phyloP scores from a whole-genome alignment of 2,797 vertebrate species.

The Emydoidea blandingii region DNA sequence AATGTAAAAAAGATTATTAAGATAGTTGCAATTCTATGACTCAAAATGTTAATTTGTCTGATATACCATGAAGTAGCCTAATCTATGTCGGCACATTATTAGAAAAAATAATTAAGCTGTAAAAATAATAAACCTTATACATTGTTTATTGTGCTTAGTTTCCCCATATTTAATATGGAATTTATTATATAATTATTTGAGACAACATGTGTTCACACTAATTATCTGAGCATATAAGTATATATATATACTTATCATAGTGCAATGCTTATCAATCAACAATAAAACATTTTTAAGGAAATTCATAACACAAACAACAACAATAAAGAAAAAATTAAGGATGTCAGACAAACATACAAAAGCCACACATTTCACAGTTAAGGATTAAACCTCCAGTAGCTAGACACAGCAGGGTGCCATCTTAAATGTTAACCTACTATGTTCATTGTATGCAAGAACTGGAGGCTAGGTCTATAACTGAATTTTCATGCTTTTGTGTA shows the following conservation, averaged over 20 bases:
- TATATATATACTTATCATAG: neutral
- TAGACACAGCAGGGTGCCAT: neutral
- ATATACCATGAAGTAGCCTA: neutral
- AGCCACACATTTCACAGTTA: neutral
- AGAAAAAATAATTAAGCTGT: neutral
- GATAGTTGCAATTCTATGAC: neutral
- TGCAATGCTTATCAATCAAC: neutral
- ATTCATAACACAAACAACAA: neutral
- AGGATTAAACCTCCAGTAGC: slow-evolving; percentile 6
- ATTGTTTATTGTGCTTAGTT: neutral
- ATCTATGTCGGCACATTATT: neutral
- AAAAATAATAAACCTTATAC: neutral
- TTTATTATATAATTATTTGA: neutral
- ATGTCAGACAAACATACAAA: neutral
- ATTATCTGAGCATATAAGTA: neutral
- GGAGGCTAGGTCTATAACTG: neutral
- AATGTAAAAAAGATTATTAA: neutral
- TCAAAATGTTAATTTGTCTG: neutral
- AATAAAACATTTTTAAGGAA: neutral
- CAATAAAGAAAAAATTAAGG: neutral
- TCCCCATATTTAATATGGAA: neutral
- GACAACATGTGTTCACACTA: neutral
- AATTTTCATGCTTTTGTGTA: slow-evolving; percentile 5
- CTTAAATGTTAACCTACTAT: slow-evolving; percentile 6
- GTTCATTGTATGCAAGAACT: neutral